Evolutionary conservation across 2,113 vertebrate species (phyloP), one percentile per base, ranked within the genome.

Genomic region (Scomber japonicus): DNA sequence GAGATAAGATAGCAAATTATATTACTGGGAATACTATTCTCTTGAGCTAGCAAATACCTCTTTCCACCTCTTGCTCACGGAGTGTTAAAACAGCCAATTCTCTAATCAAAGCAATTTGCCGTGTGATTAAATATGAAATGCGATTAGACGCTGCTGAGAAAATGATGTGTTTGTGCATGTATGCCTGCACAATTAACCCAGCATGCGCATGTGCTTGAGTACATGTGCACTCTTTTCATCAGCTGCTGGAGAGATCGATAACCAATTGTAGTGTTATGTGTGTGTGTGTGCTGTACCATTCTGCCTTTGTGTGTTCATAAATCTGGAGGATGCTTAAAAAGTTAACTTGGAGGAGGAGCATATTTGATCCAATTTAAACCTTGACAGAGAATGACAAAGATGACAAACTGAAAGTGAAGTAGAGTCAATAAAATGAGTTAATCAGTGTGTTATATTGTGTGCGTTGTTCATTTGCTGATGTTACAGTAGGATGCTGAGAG

Each of bases 71-170:
- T 53, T 11, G 1, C 65, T 73, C 19, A 16, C 1, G 24, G 15
- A 1, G 51, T 64, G 61, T 84, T 61, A 63, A 82, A 84, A 77
- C 80, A 73, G 46, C 44, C 80, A 78, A 74, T 80, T 86, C 79
- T 75, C 59, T 40, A 78, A 83, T 89, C 72, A 85, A 67, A 83
- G 61, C 77, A 62, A 46, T 83, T 81, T 80, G 17, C 73, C 19
- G 46, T 85, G 82, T 66, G 77, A 84, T 72, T 81, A 79, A 84
- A 80, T 48, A 69, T 75, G 62, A 86, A 82, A 85, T 65, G 74
- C 68, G 84, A 88, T 85, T 88, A 76, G 70, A 81, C 27, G 35
- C 73, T 59, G 73, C 65, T 44, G 60, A 71, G 80, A 79, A 82
- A 87, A 85, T 61, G 21, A 84, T 80, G 63, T 51, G 64, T 71